Base-by-base conservation (phyloP, 2,888 invertebrate species). In the Chaitophorus viminalis region DNA sequence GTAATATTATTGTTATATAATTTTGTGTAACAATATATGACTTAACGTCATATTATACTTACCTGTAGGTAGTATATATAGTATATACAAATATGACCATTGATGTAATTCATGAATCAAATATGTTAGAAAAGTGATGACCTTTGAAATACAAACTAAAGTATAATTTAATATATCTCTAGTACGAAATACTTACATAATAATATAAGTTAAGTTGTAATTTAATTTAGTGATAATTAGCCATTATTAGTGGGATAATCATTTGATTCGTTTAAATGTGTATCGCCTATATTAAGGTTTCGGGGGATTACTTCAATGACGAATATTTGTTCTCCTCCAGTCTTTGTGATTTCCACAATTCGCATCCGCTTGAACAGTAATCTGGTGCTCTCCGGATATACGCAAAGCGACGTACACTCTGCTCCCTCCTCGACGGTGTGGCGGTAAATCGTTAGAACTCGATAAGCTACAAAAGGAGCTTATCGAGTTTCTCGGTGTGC, bases 401-500 rank as follows among this genome's bases (percentile, higher is more conserved):
- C 77, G 77, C 77, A 77, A 85, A 85, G 33, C 70, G 85, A 78
- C 52, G 52, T 39, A 46, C 60, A 36, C 21, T 29, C 17, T 18
- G 14, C 18, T 29, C 68, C 9, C 74, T n/a, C 6, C 17, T 2
- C 33, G 60, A 68, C 21, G 70, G 85, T 25, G 76, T 33, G 76
- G 85, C 68, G 76, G 77, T 52, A 78, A 85, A 85, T 85, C 85
- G 85, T 85, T 85, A 85, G 77, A 65, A 85, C 70, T 85, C 85
- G 85, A 85, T 85, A 85, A 85, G 85, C 85, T 70, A 52, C 77
- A 70, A 70, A 77, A 78, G 85, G 77, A 85, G 85, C 85, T 85
- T 85, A 85, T 85, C 85, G 85, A 76, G 85, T 85, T 85, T 78
- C 85, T 84, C 84, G 84, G 46, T 60, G 29, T 70, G 33, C 77